Percentiles rank a stretch among this genome's conserved stretches.
Conservation (phyloP, 2,113 vertebrate genomes). For the Myotis yumanensis region DNA sequence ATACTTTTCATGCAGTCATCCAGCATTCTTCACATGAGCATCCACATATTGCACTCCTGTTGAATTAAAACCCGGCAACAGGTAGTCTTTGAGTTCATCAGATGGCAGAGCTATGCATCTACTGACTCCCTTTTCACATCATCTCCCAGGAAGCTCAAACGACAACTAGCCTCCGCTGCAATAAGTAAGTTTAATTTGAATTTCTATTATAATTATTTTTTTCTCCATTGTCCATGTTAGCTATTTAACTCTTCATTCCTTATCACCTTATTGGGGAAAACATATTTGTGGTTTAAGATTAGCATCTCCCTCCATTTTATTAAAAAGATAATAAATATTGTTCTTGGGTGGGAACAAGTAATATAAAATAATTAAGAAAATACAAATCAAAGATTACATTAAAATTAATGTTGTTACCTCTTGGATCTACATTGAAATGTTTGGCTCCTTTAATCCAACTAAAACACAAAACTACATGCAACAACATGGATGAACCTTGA, state of each 20-base stretch:
- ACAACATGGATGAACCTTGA: neutral
- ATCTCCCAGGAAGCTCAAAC: neutral
- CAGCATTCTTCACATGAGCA: neutral
- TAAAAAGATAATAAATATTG: neutral
- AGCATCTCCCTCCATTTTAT: neutral
- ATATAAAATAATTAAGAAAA: conserved; percentile 32
- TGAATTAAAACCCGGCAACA: neutral
- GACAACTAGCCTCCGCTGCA: neutral
- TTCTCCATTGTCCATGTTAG: neutral
- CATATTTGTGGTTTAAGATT: neutral
- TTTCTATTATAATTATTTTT: neutral
- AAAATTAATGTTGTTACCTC: neutral
- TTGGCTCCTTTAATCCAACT: neutral
- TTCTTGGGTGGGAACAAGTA: neutral
- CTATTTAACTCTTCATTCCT: neutral
- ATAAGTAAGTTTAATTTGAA: neutral
- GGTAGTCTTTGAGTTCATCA: neutral
- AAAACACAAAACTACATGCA: neutral
- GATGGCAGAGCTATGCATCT: neutral
- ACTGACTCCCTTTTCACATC: neutral
- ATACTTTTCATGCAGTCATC: neutral
- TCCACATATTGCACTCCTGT: neutral
- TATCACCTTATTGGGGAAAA: neutral
- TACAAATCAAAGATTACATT: neutral
- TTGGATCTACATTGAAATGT: neutral